These are phyloP conservation scores for Coregonus ussuriensis DNA, from an alignment of 2,797 vertebrate genomes.

Conservation along the genomic window DNA sequence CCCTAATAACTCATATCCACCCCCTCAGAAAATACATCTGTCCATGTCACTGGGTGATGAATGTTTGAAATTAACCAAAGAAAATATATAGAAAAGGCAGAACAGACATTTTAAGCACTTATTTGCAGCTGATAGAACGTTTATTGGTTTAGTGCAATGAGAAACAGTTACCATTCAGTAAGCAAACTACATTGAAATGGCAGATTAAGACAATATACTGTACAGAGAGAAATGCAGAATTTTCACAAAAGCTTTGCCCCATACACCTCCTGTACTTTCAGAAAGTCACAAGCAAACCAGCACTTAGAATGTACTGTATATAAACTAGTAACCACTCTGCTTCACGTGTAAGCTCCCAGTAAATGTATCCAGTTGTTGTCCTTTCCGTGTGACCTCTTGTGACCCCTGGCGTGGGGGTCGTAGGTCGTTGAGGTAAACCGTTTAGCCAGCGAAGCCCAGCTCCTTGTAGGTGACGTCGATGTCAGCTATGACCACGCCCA, in stretches of 20 bases:
- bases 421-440: background rate
- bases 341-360: background rate
- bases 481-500: constrained; percentile 80
- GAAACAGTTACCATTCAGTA: background rate
- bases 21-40: background rate
- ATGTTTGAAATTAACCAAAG: background rate
- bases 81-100: background rate
- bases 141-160: constrained; percentile 36
- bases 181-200: background rate
- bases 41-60: too few relatives aligned
- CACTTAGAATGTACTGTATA: background rate
- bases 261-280: background rate
- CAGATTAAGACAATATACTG: background rate
- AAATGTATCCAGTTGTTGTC: background rate
- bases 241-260: too few relatives aligned
- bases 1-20: background rate
- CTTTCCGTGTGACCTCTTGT: background rate
- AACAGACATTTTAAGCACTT: background rate
- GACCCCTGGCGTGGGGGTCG: background rate
- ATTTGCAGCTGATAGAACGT: constrained; percentile 9
- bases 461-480: constrained; percentile 86
- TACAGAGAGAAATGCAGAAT: too few relatives aligned
- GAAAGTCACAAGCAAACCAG: background rate
- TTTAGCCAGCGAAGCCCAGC: constrained; percentile 80
- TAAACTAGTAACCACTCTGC: background rate